Evolutionary conservation across 2,113 vertebrate species (phyloP).

Genomic region (Stercorarius parasiticus): DNA sequence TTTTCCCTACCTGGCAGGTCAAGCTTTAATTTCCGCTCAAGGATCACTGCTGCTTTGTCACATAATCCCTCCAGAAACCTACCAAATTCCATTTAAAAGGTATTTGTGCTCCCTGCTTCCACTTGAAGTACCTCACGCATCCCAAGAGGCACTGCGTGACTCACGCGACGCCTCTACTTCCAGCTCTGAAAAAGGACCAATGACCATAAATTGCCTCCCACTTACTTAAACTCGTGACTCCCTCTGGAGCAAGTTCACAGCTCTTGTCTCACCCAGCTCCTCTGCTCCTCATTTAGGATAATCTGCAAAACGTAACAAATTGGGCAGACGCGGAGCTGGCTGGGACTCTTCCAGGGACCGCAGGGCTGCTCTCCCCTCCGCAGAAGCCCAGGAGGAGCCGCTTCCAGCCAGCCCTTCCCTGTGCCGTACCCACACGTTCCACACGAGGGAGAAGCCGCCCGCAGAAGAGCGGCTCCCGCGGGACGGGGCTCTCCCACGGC

Average conservation of each 20-base stretch:
- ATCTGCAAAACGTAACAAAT: background rate
- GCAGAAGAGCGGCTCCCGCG: fast-evolving
- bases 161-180: background rate
- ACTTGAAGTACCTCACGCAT: background rate
- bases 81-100: background rate
- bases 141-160: background rate
- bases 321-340: background rate
- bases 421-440: background rate
- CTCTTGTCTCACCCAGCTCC: background rate
- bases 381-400: background rate
- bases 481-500: background rate
- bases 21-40: constrained; percentile 6
- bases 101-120: background rate
- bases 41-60: background rate
- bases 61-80: background rate
- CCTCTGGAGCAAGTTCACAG: background rate
- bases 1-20: background rate
- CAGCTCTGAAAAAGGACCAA: background rate
- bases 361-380: fast-evolving
- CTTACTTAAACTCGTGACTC: background rate
- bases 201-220: background rate
- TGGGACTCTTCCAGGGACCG: background rate
- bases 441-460: background rate
- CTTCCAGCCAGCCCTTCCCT: background rate
- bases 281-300: background rate